Evolutionary conservation across 2,888 invertebrate species (phyloP), one percentile per base, ranked within the genome.

Genomic region (Nycteola revayana): DNA sequence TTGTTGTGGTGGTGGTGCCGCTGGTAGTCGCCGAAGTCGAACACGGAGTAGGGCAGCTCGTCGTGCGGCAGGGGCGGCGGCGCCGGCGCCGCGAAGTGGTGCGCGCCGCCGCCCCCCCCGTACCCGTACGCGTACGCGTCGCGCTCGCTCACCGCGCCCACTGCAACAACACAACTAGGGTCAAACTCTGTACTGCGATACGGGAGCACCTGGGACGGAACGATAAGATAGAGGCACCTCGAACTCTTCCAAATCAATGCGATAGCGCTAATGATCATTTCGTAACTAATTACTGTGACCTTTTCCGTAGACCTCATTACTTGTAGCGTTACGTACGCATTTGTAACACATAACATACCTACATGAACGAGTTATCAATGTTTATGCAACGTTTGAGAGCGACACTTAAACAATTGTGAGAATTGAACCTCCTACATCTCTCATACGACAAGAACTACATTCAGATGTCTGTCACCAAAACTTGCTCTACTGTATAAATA

Each of bases 1-100:
- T 96, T 96, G 90, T 95, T 95, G 78, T 94, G 91, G 81, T 94
- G 93, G 62, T 90, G 88, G 62, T 87, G 87, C 32, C 92, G 86
- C 55, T 94, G 94, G 90, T 96, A 96, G 73, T 93, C 93, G 62
- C 95, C 93, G 87, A 96, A 96, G 89, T 96, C 96, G 86, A 95
- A 95, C 46, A 95, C 94, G 66, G 95, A 94, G 78, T 94, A 94
- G 71, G 95, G 94, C 62, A 95, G 94, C 73, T 95, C 95, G 92
- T 75, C 94, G 91, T 73, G 93, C 89, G 68, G 91, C 86, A 75
- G 91, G 32, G 90, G 90, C 53, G 91, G 91, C 56, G 91, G 90
- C 49, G 91, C 90, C 38, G 92, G 91, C 46, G 90, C 90, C 24
- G 91, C 89, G 75, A 91, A 91, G 79, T 89, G 89, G 66, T 91